Conservation (phyloP, 2,113 vertebrate species). For the Marmota flaviventris region DNA sequence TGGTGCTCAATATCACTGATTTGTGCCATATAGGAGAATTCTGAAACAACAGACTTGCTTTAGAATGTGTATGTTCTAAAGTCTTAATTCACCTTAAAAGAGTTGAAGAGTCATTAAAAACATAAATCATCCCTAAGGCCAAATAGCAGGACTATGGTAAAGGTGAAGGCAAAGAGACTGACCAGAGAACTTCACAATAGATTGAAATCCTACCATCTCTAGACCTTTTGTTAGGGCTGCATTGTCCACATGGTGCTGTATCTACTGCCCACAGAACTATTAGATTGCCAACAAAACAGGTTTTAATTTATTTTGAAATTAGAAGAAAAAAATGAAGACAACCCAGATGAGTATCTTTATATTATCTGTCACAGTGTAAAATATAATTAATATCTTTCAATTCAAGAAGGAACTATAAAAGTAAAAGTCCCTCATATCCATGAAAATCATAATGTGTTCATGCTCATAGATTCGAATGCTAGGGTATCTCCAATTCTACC, state of each 20-base stretch:
- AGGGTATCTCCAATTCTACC: neutral
- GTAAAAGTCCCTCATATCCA: neutral
- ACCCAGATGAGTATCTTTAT: neutral
- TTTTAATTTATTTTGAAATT: neutral
- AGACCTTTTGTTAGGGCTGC: neutral
- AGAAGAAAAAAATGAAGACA: neutral
- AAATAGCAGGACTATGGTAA: neutral
- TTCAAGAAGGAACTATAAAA: neutral
- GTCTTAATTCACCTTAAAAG: neutral
- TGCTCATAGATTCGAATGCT: neutral
- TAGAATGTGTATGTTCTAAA: neutral
- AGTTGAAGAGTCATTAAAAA: neutral
- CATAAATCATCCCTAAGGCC: neutral
- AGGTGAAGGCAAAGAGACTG: neutral
- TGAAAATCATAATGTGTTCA: neutral
- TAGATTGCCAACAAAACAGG: neutral
- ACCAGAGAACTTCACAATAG: neutral
- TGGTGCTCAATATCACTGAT: neutral
- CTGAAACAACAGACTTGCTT: neutral
- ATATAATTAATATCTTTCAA: slow-evolving; percentile 1
- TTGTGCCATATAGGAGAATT: neutral
- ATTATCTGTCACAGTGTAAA: neutral
- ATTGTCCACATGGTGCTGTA: neutral
- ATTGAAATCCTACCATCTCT: neutral
- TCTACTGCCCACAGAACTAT: neutral